Evolutionary conservation across 2,888 invertebrate genomes (phyloP).

Genomic region (Ariolimax columbianus): DNA sequence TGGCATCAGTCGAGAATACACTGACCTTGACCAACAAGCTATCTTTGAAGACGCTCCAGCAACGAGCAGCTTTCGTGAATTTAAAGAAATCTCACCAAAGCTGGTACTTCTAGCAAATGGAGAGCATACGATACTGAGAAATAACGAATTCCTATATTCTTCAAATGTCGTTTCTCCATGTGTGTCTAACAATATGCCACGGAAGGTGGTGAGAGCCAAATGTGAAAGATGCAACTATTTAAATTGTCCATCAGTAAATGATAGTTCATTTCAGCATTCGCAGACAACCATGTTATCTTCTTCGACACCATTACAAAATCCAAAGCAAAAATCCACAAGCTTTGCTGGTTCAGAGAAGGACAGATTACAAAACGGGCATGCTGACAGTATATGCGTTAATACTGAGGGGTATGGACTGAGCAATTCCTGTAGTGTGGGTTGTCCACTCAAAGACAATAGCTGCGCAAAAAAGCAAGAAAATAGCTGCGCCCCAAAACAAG

Average conservation of each 20-base stretch:
- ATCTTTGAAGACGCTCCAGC: slow-evolving; percentile 1
- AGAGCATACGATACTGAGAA: slow-evolving; percentile 52
- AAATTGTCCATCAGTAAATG: not conserved
- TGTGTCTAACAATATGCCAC: too few species aligned
- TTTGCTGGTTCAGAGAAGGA: slow-evolving; percentile 1
- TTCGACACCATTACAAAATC: not conserved
- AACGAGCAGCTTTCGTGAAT: slow-evolving; percentile 6
- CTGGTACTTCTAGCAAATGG: slow-evolving; percentile 54
- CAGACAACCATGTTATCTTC: not conserved
- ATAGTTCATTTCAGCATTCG: not conserved
- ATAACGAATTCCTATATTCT: not conserved
- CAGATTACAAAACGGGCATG: not conserved
- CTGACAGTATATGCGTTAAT: not conserved
- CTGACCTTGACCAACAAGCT: slow-evolving; percentile 56
- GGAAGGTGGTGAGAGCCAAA: not conserved
- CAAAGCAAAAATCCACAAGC: not conserved
- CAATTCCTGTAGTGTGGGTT: not conserved
- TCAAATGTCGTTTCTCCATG: not conserved
- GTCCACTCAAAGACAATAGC: not conserved
- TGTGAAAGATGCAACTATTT: not conserved
- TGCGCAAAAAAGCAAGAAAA: not conserved
- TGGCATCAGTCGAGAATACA: slow-evolving; percentile 69
- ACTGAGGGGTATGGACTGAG: not conserved
- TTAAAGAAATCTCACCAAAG: slow-evolving; percentile 26
- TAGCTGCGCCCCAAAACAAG: too few species aligned